Evolutionary conservation across 2,888 invertebrate species (phyloP), one percentile per base, ranked within the genome.

Genomic region (Morpho achilles): DNA sequence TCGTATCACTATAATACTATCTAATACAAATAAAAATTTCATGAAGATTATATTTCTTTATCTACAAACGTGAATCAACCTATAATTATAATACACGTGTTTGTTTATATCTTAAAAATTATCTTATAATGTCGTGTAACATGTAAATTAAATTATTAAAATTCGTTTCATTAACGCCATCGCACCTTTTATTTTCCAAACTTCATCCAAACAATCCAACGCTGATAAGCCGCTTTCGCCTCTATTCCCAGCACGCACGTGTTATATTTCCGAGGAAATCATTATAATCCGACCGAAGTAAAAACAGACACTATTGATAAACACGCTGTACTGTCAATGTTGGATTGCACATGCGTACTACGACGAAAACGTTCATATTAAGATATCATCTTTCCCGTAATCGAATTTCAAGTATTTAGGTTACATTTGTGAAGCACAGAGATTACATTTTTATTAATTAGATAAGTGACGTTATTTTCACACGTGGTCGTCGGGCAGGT

Each of bases 101-200:
- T 32, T 32, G 32, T 32, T 32, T 32, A 32, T 32, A 32, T 32
- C 32, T 32, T 32, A 5, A 32, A 32, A 32, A 32, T 32, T 32
- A 32, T 32, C 32, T 32, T 5, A 32, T 3, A 32, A 32, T 32
- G 32, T 32, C 32, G 32, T 32, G 32, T 32, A 32, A 32, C 5
- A 32, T 32, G 32, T 32, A 32, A 32, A 32, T 2, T 32, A 32
- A 32, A 48, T 32, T 9, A 39, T 7, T 9, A 48, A 8, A 46
- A 46, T 7, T 3, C 39, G 39, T 48, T n/a, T n/a, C 8, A 39
- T 48, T 39, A 48, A 48, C 32, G 39, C 39, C 48, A 50, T 16
- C 50, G 41, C 50, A 50, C 53, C 53, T 53, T 51, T 9, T 39
- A 53, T 53, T 46, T 52, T 53, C 53, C 53, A 45, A 46, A 40